Conservation (phyloP, 2,888 invertebrate genomes). For the Protophormia terraenovae region DNA sequence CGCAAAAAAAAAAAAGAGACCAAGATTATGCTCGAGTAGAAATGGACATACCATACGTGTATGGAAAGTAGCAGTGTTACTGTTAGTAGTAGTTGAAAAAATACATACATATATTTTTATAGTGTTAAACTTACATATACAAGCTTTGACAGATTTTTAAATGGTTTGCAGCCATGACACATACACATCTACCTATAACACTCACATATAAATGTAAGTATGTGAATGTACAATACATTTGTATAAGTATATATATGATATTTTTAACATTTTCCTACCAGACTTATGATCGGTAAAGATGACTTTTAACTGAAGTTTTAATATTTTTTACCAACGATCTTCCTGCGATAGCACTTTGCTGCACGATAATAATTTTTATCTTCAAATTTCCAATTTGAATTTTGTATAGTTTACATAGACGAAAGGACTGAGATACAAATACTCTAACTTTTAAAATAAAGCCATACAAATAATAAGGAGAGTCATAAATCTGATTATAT, state of each 20-base stretch:
- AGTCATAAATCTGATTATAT: too few relatives aligned
- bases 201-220: too few relatives aligned
- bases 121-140: not conserved
- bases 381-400: too few relatives aligned
- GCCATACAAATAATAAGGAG: too few relatives aligned
- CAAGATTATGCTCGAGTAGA: not conserved
- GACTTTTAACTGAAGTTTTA: too few relatives aligned
- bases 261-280: not conserved
- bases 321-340: too few relatives aligned
- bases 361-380: too few relatives aligned
- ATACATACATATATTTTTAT: too few relatives aligned
- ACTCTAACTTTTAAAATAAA: too few relatives aligned
- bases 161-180: not conserved
- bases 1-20: conserved; percentile 8
- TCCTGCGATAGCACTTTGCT: too few relatives aligned
- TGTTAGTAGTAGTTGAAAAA: not conserved
- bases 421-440: too few relatives aligned
- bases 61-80: not conserved
- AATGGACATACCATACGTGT: not conserved
- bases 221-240: not conserved
- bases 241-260: not conserved
- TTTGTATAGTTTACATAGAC: too few relatives aligned
- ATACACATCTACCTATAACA: not conserved
- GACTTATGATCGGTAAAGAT: not conserved
- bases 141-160: not conserved